Base-by-base conservation (phyloP, 2,113 vertebrate species). In the Riparia riparia region DNA sequence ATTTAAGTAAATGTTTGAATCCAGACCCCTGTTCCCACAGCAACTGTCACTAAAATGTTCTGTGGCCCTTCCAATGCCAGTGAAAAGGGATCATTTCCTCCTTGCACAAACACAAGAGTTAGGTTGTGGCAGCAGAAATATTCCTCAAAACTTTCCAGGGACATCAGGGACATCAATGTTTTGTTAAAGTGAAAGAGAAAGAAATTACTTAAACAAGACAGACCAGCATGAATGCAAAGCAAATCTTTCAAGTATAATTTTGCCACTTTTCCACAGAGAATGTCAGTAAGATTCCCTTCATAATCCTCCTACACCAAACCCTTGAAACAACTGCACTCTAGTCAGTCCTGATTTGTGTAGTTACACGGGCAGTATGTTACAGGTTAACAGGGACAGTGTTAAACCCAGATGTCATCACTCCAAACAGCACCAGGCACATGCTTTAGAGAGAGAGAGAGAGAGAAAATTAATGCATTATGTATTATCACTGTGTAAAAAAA, bases 1-100 rank as follows among this genome's bases (percentile, higher is more conserved):
- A 72, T 92, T 53, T 39, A 76, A 57, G 73, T 37, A 71, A 86
- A 86, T 17, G 41, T 50, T 21, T 69, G 64, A 92, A 77, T 80
- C 22, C 71, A 80, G 50, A 50, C 17, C 57, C 58, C 68, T 72
- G 57, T 21, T 90, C 50, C 82, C n/a, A n/a, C 74, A 95, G 79
- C 63, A 88, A 86, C 58, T 49, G 63, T 41, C 78, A 49, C 86
- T 54, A 4, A 24, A 26, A 73, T 2, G 21, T 54, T 65, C 66
- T 29, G 26, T 14, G 44, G 28, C 82, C 1, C 1, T 39, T 37
- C 45, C 60, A 71, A 32, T 14, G 6, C 37, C 42, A 34, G 0
- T 6, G 45, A 47, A 56, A 32, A n/a, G 60, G 7, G 42, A 37
- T 11, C 2, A 53, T 10, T 34, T 68, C 47, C 31, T 82, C 72